Evolutionary conservation across 2,888 invertebrate genomes (phyloP).

Genomic region (Odontocolon sp.): DNA sequence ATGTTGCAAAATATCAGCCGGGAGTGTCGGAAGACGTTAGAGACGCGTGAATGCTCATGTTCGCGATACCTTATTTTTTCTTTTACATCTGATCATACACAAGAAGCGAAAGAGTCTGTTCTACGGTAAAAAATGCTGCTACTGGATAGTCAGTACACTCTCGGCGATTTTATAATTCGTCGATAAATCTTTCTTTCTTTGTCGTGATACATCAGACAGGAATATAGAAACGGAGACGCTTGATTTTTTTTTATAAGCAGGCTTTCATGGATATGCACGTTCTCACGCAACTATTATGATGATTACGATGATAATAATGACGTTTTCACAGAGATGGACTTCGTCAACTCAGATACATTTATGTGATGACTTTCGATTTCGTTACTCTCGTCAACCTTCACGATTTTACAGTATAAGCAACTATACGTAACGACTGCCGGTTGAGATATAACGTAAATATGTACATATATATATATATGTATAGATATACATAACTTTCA

Average conservation of each 20-base stretch:
- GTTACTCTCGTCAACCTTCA: constrained; percentile 47
- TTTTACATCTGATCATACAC: no score
- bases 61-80: no score
- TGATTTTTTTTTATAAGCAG: no score
- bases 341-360: constrained; percentile 4
- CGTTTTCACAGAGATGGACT: background rate
- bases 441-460: background rate
- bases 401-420: constrained; percentile 3
- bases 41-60: constrained; percentile 36
- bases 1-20: constrained; percentile 46
- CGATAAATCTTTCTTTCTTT: constrained; percentile 30
- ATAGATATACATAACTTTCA: constrained; percentile 10
- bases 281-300: background rate
- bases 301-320: background rate
- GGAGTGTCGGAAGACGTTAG: constrained; percentile 52
- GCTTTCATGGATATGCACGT: background rate
- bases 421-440: constrained; percentile 5
- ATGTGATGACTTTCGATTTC: constrained; percentile 48
- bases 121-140: background rate
- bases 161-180: constrained; percentile 18
- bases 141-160: background rate
- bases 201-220: background rate
- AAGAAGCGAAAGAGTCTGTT: background rate
- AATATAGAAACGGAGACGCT: background rate
- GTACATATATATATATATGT: background rate